A percentile compares a stretch with the other conserved stretches of the same genome.
Conservation (phyloP, 2,888 invertebrate species). For the Melinaea marsaeus region DNA sequence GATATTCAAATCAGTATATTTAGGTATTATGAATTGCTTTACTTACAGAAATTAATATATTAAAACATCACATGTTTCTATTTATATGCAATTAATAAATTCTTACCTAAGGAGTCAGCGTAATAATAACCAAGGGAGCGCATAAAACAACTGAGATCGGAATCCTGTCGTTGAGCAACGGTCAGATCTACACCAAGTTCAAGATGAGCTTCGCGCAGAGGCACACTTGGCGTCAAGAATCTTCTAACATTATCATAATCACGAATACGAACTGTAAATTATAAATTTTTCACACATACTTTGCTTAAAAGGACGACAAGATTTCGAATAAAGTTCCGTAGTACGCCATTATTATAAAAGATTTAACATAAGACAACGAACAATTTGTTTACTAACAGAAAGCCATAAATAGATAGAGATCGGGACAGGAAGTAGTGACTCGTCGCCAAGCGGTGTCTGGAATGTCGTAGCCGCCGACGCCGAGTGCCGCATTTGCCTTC, state of each 20-base stretch:
- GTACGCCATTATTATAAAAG: not conserved
- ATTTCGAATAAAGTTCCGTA: not conserved
- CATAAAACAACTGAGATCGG: conserved; percentile 62
- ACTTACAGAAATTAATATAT: no score
- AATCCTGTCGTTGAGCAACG: conserved; percentile 53
- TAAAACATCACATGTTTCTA: not conserved
- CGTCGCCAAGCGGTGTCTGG: conserved; percentile 62
- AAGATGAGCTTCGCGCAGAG: conserved; percentile 56
- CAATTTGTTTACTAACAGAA: conserved; percentile 50
- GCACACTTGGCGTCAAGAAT: conserved; percentile 60
- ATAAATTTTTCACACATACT: not conserved
- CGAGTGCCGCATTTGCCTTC: conserved; percentile 31
- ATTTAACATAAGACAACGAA: conserved; percentile 1
- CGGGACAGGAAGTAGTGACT: conserved; percentile 54
- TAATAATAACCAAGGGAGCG: conserved; percentile 55
- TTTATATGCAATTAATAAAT: not conserved
- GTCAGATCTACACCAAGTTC: conserved; percentile 56
- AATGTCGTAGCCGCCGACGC: conserved; percentile 33
- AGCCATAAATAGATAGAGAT: conserved; percentile 56
- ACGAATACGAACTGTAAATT: conserved; percentile 49
- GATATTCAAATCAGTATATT: no score
- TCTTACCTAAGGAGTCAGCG: conserved; percentile 50
- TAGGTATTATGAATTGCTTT: no score
- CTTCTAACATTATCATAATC: conserved; percentile 61
- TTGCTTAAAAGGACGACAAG: not conserved